phyloP scores from a whole-genome alignment of 2,888 invertebrate species.

The Phasia obesa region DNA sequence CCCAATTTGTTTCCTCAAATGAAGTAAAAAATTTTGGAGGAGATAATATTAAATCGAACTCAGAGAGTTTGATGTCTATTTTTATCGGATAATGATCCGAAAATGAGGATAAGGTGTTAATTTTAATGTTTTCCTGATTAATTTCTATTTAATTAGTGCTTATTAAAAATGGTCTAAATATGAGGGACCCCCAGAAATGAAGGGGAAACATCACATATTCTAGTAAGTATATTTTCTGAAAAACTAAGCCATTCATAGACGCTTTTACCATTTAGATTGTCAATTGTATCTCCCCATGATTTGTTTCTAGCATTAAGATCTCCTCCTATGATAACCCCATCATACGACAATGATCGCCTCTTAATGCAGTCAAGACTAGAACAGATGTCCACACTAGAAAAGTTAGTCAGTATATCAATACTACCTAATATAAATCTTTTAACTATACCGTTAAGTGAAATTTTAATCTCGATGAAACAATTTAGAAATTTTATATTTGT shows the following conservation, averaged over 20 bases:
- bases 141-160: neutral
- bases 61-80: neutral
- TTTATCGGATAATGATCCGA: conserved; percentile 12
- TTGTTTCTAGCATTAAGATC: neutral
- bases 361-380: neutral
- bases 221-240: neutral
- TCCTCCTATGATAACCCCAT: neutral
- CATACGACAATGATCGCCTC: neutral
- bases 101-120: neutral
- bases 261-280: neutral
- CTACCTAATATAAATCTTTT: neutral
- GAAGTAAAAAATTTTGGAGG: neutral
- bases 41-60: neutral
- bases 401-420: neutral
- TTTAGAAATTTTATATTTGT: neutral
- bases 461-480: neutral
- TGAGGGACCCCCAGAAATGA: too few relatives aligned
- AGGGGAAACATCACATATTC: neutral
- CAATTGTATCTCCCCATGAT: neutral
- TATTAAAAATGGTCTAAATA: neutral
- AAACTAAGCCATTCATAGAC: neutral
- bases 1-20: conserved; percentile 33
- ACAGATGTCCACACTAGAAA: neutral
- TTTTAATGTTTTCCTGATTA: neutral
- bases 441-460: neutral